Conservation (phyloP, 2,113 vertebrate genomes). For the Synodontis membranacea region DNA sequence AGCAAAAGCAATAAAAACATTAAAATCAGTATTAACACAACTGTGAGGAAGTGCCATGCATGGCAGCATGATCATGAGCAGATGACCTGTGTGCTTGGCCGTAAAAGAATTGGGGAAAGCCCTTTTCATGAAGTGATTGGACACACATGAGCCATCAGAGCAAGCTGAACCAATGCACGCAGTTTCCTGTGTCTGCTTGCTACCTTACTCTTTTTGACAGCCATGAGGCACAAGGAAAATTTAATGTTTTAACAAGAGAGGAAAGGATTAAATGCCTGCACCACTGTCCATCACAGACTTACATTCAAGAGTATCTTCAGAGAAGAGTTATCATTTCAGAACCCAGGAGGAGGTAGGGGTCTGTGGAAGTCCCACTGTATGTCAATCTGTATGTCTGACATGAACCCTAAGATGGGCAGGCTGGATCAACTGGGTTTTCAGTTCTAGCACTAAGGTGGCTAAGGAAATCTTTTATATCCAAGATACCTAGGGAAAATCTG, state of each 20-base stretch:
- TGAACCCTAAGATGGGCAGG: not conserved
- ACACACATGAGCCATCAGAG: conserved; percentile 71
- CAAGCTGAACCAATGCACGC: conserved; percentile 72
- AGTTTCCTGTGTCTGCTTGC: conserved; percentile 69
- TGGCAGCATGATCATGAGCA: conserved; percentile 15
- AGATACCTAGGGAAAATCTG: not conserved
- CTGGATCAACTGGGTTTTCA: not conserved
- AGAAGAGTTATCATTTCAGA: conserved; percentile 7
- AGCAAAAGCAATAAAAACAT: conserved; percentile 65
- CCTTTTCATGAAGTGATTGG: conserved; percentile 68
- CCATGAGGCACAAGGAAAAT: conserved; percentile 63
- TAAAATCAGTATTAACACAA: conserved; percentile 73
- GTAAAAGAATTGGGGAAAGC: conserved; percentile 63
- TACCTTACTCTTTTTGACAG: conserved; percentile 56
- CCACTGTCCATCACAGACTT: not conserved
- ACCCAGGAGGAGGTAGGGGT: not conserved
- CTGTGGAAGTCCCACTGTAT: conserved; percentile 21
- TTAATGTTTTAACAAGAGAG: conserved; percentile 67
- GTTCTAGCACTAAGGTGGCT: not conserved
- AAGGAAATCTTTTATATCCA: not conserved
- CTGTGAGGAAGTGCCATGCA: conserved; percentile 66
- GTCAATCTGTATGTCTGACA: not conserved
- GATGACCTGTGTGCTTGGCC: conserved; percentile 33
- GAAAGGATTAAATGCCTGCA: conserved; percentile 10
- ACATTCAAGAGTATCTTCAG: not conserved